Evolutionary conservation across 1,140 invertebrate species (phyloP).

Genomic region (Lerema accius): DNA sequence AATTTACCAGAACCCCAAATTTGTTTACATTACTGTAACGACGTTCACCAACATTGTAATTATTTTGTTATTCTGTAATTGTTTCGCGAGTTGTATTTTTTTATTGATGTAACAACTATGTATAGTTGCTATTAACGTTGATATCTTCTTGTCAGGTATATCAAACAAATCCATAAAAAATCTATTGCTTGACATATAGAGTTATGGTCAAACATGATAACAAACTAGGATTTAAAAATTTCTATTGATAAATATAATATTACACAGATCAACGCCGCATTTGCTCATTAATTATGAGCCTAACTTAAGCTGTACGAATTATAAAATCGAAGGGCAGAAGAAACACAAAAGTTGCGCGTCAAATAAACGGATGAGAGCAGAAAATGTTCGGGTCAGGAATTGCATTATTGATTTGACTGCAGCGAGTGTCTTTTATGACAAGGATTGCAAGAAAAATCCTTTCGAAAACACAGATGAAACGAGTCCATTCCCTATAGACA

Average conservation of each 20-base stretch:
- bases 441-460: conserved; percentile 19
- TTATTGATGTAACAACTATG: too few relatives aligned
- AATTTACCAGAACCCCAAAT: background rate
- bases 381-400: conserved; percentile 40
- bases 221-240: too few relatives aligned
- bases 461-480: conserved; percentile 24
- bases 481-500: conserved; percentile 18
- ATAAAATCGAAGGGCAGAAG: conserved; percentile 39
- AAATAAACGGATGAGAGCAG: conserved; percentile 41
- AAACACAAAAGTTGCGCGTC: conserved; percentile 41
- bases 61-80: background rate
- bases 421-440: conserved; percentile 31
- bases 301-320: conserved; percentile 39
- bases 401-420: conserved; percentile 39
- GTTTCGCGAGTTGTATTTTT: background rate
- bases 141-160: too few relatives aligned
- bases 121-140: too few relatives aligned
- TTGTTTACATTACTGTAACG: background rate
- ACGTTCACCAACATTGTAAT: background rate
- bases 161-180: too few relatives aligned
- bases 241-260: too few relatives aligned
- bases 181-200: too few relatives aligned
- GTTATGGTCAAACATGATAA: too few relatives aligned
- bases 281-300: conserved; percentile 32
- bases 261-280: too few relatives aligned